Evolutionary conservation across 2,113 vertebrate genomes (phyloP).

Genomic region (Chrysochloris asiatica): DNA sequence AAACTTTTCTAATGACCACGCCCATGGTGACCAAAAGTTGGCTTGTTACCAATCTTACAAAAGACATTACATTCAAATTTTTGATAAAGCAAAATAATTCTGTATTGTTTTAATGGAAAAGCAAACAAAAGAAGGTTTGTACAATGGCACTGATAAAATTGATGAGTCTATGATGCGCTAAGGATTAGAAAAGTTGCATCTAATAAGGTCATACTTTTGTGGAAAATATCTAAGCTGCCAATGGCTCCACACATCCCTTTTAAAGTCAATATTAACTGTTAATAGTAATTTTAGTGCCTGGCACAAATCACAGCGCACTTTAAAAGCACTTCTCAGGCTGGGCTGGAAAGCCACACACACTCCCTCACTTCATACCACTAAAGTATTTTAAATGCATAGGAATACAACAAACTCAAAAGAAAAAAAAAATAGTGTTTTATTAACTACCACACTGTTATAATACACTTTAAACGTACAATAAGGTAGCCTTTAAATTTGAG

Average conservation of each 20-base stretch:
- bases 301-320: constrained; percentile 2
- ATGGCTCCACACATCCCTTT: too few relatives aligned
- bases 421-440: constrained; percentile 94
- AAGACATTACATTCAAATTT: constrained; percentile 52
- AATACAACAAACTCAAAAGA: constrained; percentile 89
- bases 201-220: constrained; percentile 30
- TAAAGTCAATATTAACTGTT: constrained; percentile 53
- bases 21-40: too few relatives aligned
- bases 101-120: not conserved
- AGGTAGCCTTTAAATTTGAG: constrained; percentile 90
- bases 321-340: too few relatives aligned
- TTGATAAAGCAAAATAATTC: constrained; percentile 54
- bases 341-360: constrained; percentile 48
- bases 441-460: constrained; percentile 91
- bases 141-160: constrained; percentile 44
- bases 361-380: constrained; percentile 44
- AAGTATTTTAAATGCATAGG: constrained; percentile 78
- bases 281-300: constrained; percentile 38
- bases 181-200: constrained; percentile 27
- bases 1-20: too few relatives aligned
- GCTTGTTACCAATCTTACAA: too few relatives aligned
- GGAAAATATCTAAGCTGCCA: too few relatives aligned
- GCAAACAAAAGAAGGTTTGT: not conserved
- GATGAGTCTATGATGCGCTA: constrained; percentile 3
- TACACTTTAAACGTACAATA: constrained; percentile 92